Evolutionary conservation across 2,888 invertebrate species (phyloP).

Genomic region (Dorcus parallelipipedus): DNA sequence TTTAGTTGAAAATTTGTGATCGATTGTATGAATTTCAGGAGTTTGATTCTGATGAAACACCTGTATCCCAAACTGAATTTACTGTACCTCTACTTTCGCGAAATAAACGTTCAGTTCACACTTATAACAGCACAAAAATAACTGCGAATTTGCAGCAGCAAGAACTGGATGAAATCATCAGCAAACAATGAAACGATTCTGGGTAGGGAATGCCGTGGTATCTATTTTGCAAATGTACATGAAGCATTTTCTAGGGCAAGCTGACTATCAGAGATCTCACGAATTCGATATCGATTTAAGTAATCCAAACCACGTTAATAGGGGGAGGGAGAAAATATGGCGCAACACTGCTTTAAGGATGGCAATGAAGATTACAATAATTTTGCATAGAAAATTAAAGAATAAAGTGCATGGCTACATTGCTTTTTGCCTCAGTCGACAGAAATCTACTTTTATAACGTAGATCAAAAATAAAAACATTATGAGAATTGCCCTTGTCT

Average conservation of each 20-base stretch:
- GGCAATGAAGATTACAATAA: constrained; percentile 19
- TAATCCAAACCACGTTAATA: constrained; percentile 48
- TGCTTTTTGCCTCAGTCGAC: not conserved
- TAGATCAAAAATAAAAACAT: too few species aligned
- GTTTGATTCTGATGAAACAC: constrained; percentile 72
- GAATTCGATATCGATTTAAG: constrained; percentile 46
- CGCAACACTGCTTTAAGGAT: constrained; percentile 17
- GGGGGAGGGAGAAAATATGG: constrained; percentile 29
- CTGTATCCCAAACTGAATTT: constrained; percentile 66
- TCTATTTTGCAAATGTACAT: not conserved
- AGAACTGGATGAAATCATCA: constrained; percentile 57
- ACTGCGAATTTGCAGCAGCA: constrained; percentile 53
- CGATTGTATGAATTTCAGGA: constrained; percentile 51
- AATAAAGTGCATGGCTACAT: not conserved
- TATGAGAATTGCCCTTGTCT: too few species aligned
- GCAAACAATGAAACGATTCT: constrained; percentile 53
- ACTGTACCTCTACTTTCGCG: constrained; percentile 62
- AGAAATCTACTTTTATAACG: too few species aligned
- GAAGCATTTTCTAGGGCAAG: constrained; percentile 8
- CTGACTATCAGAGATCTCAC: not conserved
- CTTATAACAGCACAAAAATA: constrained; percentile 45
- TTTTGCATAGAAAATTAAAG: constrained; percentile 15
- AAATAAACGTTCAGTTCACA: constrained; percentile 45
- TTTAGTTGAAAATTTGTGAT: too few species aligned
- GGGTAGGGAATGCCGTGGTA: constrained; percentile 32